A percentile compares a stretch with the other conserved stretches of the same genome.
Conservation (phyloP, 2,888 invertebrate genomes). For the Leptothorax acervorum region DNA sequence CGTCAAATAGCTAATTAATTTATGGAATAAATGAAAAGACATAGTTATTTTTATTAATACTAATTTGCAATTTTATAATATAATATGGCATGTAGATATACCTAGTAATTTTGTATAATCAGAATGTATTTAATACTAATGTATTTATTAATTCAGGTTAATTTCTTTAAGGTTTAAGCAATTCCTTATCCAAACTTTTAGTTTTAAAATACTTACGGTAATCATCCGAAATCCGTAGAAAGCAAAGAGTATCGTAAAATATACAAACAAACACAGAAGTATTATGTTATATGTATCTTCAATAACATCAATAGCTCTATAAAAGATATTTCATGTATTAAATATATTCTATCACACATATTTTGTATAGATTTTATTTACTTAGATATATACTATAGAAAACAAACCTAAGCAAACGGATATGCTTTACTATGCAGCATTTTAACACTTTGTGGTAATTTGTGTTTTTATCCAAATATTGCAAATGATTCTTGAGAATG, state of each 20-base stretch:
- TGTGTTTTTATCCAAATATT: background rate
- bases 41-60: no score
- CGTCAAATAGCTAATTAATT: conserved; percentile 17
- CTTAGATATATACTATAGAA: background rate
- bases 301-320: conserved; percentile 13
- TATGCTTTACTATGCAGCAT: background rate
- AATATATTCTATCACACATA: background rate
- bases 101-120: background rate
- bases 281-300: conserved; percentile 29
- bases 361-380: no score
- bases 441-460: background rate
- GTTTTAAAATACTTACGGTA: background rate
- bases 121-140: background rate
- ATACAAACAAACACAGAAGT: conserved; percentile 12
- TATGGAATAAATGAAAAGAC: background rate
- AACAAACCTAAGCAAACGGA: conserved; percentile 18
- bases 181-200: background rate
- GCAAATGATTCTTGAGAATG: background rate
- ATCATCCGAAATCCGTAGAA: conserved; percentile 12
- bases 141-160: no score
- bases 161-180: no score
- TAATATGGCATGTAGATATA: background rate
- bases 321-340: background rate
- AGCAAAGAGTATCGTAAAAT: conserved; percentile 7
- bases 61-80: background rate